A percentile compares a stretch with the other conserved stretches of the same genome.
Conservation (phyloP, 2,888 invertebrate genomes). For the Ecliptopera silaceata region DNA sequence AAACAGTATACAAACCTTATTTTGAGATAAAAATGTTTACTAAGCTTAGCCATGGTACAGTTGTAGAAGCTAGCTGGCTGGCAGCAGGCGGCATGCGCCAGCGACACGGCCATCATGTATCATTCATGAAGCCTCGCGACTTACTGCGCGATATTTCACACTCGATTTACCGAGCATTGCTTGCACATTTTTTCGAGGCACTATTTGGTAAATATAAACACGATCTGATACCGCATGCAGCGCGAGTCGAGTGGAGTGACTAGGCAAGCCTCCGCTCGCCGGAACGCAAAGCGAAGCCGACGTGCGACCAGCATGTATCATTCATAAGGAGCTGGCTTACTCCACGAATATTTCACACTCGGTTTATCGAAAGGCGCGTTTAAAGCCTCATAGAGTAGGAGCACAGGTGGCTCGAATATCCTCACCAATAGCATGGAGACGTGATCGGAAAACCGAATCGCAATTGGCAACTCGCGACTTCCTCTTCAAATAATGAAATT, state of each 20-base stretch:
- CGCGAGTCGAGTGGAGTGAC: constrained; percentile 38
- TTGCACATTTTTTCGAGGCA: constrained; percentile 23
- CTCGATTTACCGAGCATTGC: constrained; percentile 18
- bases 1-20: too few species aligned
- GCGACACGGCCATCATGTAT: constrained; percentile 11
- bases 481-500: constrained; percentile 81
- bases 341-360: constrained; percentile 78
- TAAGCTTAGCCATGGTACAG: too few species aligned
- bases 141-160: constrained; percentile 21
- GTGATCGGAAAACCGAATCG: constrained; percentile 77
- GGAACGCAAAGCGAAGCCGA: constrained; percentile 24
- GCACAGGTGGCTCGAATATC: constrained; percentile 80
- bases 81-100: too few species aligned
- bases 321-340: constrained; percentile 77
- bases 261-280: constrained; percentile 14
- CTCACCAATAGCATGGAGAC: constrained; percentile 78
- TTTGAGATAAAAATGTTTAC: too few species aligned
- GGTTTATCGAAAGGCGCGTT: constrained; percentile 78
- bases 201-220: constrained; percentile 29
- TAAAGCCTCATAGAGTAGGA: constrained; percentile 79
- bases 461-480: constrained; percentile 76
- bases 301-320: constrained; percentile 69
- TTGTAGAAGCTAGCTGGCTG: too few species aligned
- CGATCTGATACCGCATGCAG: constrained; percentile 23
- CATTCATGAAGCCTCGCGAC: constrained; percentile 16